A percentile compares a stretch with the other conserved stretches of the same genome.
Evolutionary conservation across 1,140 invertebrate species (phyloP).

Genomic region (Hypsibius dujardini): DNA sequence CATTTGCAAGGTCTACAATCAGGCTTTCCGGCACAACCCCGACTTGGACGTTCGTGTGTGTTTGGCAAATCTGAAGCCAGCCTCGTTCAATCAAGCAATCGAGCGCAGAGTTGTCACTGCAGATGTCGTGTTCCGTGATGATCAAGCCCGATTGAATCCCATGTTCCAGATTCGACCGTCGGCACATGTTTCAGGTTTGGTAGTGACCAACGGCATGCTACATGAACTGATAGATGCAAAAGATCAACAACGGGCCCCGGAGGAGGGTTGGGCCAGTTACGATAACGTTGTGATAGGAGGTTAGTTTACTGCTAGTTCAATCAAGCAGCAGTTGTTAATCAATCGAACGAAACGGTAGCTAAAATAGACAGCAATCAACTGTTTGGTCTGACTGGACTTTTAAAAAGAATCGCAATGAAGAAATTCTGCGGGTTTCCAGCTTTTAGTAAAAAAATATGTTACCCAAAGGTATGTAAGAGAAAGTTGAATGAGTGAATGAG

Average conservation of each 20-base stretch:
- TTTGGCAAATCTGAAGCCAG: neutral
- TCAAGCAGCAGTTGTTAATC: too few relatives aligned
- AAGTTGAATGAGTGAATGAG: too few relatives aligned
- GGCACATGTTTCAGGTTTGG: neutral
- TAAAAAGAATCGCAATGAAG: too few relatives aligned
- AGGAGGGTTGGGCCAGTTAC: slow-evolving; percentile 20
- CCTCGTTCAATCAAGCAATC: neutral
- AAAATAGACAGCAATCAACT: too few relatives aligned
- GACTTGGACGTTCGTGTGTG: neutral
- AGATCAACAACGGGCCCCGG: slow-evolving; percentile 22
- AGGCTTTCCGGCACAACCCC: neutral
- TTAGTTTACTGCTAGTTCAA: too few relatives aligned
- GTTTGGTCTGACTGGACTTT: too few relatives aligned
- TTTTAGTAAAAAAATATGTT: too few relatives aligned
- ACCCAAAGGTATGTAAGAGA: too few relatives aligned
- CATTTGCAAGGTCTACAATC: neutral
- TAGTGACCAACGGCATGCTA: neutral
- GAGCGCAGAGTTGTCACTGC: neutral
- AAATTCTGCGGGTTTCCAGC: too few relatives aligned
- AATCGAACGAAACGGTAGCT: too few relatives aligned
- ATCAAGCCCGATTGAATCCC: neutral
- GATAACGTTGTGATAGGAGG: neutral
- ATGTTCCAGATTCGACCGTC: neutral
- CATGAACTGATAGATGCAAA: neutral
- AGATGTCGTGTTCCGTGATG: neutral